Percentiles rank a stretch among this genome's conserved stretches.
Conservation (phyloP, 1,140 invertebrate species). For the Ridgeia piscesae region DNA sequence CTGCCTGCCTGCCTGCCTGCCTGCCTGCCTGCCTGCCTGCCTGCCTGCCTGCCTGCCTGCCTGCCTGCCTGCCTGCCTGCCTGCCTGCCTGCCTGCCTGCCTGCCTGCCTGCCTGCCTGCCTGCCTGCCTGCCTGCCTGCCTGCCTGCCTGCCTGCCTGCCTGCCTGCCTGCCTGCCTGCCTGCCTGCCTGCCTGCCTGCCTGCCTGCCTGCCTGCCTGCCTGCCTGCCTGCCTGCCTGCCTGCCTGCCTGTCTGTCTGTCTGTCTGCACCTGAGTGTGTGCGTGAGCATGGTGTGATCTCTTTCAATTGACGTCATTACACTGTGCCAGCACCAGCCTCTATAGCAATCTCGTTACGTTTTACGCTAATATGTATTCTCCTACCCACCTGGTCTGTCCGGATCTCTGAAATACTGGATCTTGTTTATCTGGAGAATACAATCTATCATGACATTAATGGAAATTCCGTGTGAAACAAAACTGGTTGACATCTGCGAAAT, state of each 20-base stretch:
- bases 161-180: no score
- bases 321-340: background rate
- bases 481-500: background rate
- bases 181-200: no score
- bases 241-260: background rate
- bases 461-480: background rate
- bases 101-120: background rate
- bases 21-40: background rate
- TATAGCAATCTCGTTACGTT: background rate
- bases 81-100: no score
- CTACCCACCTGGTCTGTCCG: background rate
- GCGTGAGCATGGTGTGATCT: no score
- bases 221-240: no score
- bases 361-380: background rate
- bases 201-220: no score
- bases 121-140: background rate
- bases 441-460: background rate
- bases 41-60: no score
- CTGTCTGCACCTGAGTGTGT: no score
- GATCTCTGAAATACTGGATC: background rate
- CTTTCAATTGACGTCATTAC: background rate
- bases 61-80: no score
- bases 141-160: background rate
- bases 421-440: background rate
- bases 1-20: background rate